Base-by-base conservation (phyloP, 2,113 vertebrate genomes). In the Microcebus murinus region DNA sequence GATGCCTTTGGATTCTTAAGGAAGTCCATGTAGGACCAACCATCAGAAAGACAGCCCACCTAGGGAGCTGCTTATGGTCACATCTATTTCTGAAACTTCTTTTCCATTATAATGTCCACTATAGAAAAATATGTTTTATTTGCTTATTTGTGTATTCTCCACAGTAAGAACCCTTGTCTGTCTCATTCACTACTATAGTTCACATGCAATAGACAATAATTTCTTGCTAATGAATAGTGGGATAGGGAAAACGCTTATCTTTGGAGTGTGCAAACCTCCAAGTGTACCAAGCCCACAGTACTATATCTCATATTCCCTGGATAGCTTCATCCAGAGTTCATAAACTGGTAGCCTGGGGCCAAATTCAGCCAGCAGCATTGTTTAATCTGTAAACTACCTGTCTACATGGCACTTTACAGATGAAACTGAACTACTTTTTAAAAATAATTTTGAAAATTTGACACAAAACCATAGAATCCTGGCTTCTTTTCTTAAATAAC, bases 401-500 rank as follows among this genome's bases (percentile, higher is more conserved):
- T 70, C 70, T 45, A 80, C 34, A 84, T 3, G 68, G 31, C 31
- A n/a, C 27, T 87, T 70, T 45, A 45, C 6, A 90, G 63, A 93
- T 42, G 82, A 94, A 83, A 94, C 1, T 63, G 25, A 89, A 89
- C 45, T 48, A 34, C 48, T 86, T 80, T 91, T 6, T 27, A 10
- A 27, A 87, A 86, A 48, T 48, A 1, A n/a, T 52, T 12, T 93
- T 85, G 31, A 36, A 87, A 91, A 65, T 90, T 91, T 86, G 57
- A 90, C 27, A 89, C n/a, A 93, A 89, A 97, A 45, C 23, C 76
- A 23, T n/a, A 10, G 27, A 77, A 77, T 95, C 86, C 6, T 67
- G 39, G 23, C 4, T 77, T 84, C 76, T 96, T 87, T 65, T 77
- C 21, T 48, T 70, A 89, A 94, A 89, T 8, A 59, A 71, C 11